Conservation (phyloP, 2,888 invertebrate species). For the Apodemia mormo region DNA sequence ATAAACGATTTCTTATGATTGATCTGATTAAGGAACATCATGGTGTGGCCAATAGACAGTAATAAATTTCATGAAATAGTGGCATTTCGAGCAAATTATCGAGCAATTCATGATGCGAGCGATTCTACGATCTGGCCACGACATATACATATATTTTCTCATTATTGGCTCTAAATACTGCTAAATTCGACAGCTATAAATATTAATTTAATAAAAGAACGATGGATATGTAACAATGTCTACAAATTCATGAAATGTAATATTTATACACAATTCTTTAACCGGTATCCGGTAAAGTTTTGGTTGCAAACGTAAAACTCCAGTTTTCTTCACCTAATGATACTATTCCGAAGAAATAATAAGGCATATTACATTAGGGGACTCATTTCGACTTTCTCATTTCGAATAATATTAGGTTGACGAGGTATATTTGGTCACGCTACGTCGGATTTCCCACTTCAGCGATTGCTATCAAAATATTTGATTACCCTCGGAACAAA, state of each 20-base stretch:
- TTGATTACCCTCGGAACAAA: slow-evolving; percentile 35
- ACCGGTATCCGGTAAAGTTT: neutral
- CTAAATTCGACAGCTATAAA: too few species aligned
- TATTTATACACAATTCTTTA: neutral
- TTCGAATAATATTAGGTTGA: slow-evolving; percentile 57
- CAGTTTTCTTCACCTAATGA: slow-evolving; percentile 43
- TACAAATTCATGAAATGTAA: neutral
- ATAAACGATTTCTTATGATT: too few species aligned
- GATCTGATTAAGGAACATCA: too few species aligned
- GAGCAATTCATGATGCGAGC: too few species aligned
- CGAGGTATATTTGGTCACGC: slow-evolving; percentile 55
- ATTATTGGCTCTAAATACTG: too few species aligned
- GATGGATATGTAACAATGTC: too few species aligned
- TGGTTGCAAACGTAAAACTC: slow-evolving; percentile 36
- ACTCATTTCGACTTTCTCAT: slow-evolving; percentile 56
- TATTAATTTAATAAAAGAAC: too few species aligned
- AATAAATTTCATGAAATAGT: too few species aligned
- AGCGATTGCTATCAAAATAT: slow-evolving; percentile 42
- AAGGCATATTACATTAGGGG: slow-evolving; percentile 51
- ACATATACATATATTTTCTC: too few species aligned
- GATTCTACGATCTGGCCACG: too few species aligned
- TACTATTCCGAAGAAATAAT: slow-evolving; percentile 50
- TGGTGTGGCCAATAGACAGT: too few species aligned
- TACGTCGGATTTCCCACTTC: slow-evolving; percentile 47
- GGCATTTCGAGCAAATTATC: too few species aligned